A percentile compares a stretch with the other conserved stretches of the same genome.
phyloP scores from a whole-genome alignment of 92 coral and sea anemone genomes.

The Montipora capitata region DNA sequence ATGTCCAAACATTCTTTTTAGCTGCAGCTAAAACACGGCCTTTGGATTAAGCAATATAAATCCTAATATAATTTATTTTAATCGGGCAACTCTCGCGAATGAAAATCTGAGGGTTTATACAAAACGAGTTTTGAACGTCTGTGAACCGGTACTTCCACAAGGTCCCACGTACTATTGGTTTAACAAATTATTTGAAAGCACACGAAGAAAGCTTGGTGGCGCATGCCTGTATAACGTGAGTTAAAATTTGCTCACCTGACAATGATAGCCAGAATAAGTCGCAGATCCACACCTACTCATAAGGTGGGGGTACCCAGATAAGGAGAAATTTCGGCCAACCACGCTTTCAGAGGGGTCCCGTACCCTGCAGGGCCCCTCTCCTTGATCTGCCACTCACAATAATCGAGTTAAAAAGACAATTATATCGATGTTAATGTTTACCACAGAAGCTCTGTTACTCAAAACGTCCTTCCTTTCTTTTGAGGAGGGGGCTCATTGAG shows the following conservation, averaged over 20 bases:
- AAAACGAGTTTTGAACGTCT: not conserved
- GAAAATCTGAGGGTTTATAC: not conserved
- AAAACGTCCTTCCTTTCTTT: not conserved
- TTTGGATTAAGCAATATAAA: not conserved
- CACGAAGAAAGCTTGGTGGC: not conserved
- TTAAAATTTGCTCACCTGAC: not conserved
- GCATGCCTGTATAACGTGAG: not conserved
- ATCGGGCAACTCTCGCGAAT: not conserved
- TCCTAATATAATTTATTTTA: not conserved
- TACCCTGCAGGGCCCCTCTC: not conserved
- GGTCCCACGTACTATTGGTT: no score
- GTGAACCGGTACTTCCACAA: no score
- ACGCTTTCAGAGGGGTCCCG: not conserved
- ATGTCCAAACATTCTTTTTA: not conserved
- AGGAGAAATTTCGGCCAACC: not conserved
- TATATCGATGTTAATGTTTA: no score
- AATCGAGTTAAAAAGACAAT: no score
- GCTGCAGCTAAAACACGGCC: not conserved
- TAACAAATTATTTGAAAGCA: no score
- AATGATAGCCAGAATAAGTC: not conserved
- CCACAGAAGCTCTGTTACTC: no score
- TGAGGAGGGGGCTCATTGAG: not conserved
- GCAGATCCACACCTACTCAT: not conserved
- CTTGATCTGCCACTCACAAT: not conserved
- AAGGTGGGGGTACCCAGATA: not conserved